These are phyloP conservation scores for Lithodes maja DNA, from an alignment of 2,888 invertebrate genomes.

Conservation along the genomic window DNA sequence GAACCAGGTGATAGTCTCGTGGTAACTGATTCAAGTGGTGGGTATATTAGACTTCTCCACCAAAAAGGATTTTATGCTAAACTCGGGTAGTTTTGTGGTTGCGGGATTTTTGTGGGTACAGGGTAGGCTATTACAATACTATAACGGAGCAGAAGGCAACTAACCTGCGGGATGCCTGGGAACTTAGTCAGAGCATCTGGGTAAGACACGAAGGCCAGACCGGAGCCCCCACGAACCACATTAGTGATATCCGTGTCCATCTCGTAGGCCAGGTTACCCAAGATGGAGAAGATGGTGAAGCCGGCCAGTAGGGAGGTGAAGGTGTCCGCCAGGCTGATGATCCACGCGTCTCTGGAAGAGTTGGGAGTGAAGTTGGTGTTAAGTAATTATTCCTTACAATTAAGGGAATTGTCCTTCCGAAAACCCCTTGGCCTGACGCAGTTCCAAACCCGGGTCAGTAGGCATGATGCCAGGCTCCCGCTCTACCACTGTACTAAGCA, in stretches of 20 bases:
- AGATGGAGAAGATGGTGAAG: slow-evolving; percentile 87
- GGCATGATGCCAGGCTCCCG: too few relatives aligned
- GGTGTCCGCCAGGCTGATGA: slow-evolving; percentile 87
- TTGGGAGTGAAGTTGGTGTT: background rate
- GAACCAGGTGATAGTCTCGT: too few relatives aligned
- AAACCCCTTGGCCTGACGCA: too few relatives aligned
- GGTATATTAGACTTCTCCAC: too few relatives aligned
- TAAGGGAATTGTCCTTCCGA: too few relatives aligned
- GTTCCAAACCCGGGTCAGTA: too few relatives aligned
- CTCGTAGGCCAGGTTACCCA: slow-evolving; percentile 86
- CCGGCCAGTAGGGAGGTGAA: slow-evolving; percentile 88
- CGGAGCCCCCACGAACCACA: slow-evolving; percentile 82
- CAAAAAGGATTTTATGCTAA: too few relatives aligned
- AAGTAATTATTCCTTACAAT: background rate
- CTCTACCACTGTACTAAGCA: too few relatives aligned
- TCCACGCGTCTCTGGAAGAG: slow-evolving; percentile 83
- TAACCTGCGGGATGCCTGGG: slow-evolving; percentile 73
- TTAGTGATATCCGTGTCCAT: slow-evolving; percentile 79
- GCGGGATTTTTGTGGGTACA: too few relatives aligned
- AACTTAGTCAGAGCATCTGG: slow-evolving; percentile 70
- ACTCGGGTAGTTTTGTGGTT: too few relatives aligned
- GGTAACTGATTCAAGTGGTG: too few relatives aligned
- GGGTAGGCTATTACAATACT: too few relatives aligned
- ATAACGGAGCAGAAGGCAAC: background rate
- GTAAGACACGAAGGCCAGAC: slow-evolving; percentile 85